Base-by-base conservation (phyloP, 2,113 vertebrate genomes). In the Taurulus bubalis region DNA sequence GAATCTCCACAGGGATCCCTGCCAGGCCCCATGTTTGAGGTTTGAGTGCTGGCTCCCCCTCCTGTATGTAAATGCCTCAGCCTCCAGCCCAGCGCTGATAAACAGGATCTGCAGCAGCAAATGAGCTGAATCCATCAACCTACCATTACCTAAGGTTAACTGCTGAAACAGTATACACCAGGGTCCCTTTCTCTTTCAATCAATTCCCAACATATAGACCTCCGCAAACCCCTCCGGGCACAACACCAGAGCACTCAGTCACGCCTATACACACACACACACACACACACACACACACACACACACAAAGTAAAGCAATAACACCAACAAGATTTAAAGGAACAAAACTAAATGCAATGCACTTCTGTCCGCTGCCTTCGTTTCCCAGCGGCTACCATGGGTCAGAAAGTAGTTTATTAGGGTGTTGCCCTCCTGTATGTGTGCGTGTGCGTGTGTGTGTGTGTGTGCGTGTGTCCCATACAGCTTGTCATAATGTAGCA, bases 41-140 rank as follows among this genome's bases (percentile, higher is more conserved):
- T 49, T 32, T 26, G 74, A 75, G 42, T 42, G 16, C 67, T 53
- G 62, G 56, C 40, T 40, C 60, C 22, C 16, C 24, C 36, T 28
- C 4, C 53, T 67, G n/a, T 67, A 71, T 84, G 83, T 38, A 67
- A 76, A 87, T 84, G 55, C 8, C 28, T 63, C 28, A 5, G 87
- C 85, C 87, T 87, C 47, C 71, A 74, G 81, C 62, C 6, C 34
- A 20, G 58, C 14, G 26, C 84, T 85, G 82, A 89, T 75, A 55
- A 87, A 88, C 75, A 80, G 79, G 67, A 86, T 74, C 83, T 73
- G 80, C 77, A 42, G 60, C 8, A 80, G 80, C 68, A 69, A 88
- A 90, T 78, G 69, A 90, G 81, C 75, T 15, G 11, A 82, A 86
- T 90, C 88, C 88, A 85, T 87, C 91, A 82, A 26, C 28, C 77